Evolutionary conservation across 2,888 invertebrate species (phyloP).

Genomic region (Diaphora mendica): DNA sequence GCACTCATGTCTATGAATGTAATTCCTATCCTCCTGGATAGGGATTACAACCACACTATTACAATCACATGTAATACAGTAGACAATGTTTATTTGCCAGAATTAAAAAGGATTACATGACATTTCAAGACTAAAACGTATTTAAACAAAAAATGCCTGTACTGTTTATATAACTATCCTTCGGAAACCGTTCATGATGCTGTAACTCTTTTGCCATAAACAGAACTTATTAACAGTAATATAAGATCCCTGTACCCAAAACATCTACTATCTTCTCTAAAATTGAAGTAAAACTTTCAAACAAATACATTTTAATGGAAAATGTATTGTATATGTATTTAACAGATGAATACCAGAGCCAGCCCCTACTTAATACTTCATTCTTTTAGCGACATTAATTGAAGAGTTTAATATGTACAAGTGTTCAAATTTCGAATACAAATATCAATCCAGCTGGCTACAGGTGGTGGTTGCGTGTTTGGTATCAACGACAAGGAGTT

Average conservation of each 20-base stretch:
- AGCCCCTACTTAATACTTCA: background rate
- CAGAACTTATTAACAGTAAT: too few species aligned
- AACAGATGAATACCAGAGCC: background rate
- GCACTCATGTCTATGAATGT: too few species aligned
- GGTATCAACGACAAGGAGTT: conserved; percentile 59
- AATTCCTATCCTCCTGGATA: too few species aligned
- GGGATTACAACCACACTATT: background rate
- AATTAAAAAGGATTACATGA: too few species aligned
- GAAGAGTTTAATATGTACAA: conserved; percentile 22
- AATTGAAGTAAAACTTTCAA: background rate
- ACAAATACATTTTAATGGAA: background rate
- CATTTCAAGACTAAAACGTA: too few species aligned
- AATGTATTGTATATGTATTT: too few species aligned
- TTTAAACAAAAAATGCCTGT: too few species aligned
- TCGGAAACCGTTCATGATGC: background rate
- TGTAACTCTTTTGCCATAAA: background rate
- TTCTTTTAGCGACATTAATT: background rate
- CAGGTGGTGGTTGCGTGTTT: conserved; percentile 50
- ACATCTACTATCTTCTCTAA: background rate
- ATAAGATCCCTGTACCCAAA: too few species aligned
- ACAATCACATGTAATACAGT: too few species aligned
- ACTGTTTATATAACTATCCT: too few species aligned
- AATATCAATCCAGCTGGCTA: conserved; percentile 15
- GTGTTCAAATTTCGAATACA: conserved; percentile 10
- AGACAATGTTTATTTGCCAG: too few species aligned